Base-by-base conservation (phyloP, 2,888 invertebrate genomes). In the Oasisia sp. region DNA sequence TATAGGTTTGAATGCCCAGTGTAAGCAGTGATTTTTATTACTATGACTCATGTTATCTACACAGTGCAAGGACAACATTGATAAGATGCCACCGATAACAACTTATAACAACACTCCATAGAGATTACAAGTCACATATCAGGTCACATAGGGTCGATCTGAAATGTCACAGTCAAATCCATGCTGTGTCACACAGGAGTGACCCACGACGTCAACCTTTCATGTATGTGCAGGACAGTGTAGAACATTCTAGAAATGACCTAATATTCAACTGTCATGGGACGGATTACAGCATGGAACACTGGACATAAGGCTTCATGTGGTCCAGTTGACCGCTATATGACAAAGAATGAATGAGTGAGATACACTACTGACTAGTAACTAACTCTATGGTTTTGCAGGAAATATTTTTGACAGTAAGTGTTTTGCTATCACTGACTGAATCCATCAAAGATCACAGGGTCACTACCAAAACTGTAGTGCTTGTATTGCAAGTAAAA, bases 31-130 rank as follows among this genome's bases (percentile, higher is more conserved):
- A 74, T 74, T 74, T 74, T 74, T 19, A 74, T 74, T 74, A 27
- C 74, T 27, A 74, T 74, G 74, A 74, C 74, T 74, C 74, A 74
- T 74, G 74, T 27, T 74, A 74, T 74, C 74, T 74, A 74, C 74
- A 74, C 74, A 74, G 27, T 27, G 27, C 74, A 74, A 19, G n/a
- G 74, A 50, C 50, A 50, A 50, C 50, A 50, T 7, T 74, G 74
- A 74, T n/a, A 74, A 74, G 74, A 74, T 74, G 74, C 74, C 19
- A n/a, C 74, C 7, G 74, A 74, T 74, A 74, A 74, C 74, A 74
- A 27, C n/a, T 74, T 74, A 74, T 74, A 19, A 74, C 74, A 19
- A 74, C 74, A 74, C 74, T n/a, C 27, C 27, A 74, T 27, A 27
- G 5, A n/a, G 27, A 74, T 74, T n/a, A 74, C 27, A 27, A 74